phyloP scores from a whole-genome alignment of 2,113 vertebrate genomes.

The Pelecanoides urinatrix region DNA sequence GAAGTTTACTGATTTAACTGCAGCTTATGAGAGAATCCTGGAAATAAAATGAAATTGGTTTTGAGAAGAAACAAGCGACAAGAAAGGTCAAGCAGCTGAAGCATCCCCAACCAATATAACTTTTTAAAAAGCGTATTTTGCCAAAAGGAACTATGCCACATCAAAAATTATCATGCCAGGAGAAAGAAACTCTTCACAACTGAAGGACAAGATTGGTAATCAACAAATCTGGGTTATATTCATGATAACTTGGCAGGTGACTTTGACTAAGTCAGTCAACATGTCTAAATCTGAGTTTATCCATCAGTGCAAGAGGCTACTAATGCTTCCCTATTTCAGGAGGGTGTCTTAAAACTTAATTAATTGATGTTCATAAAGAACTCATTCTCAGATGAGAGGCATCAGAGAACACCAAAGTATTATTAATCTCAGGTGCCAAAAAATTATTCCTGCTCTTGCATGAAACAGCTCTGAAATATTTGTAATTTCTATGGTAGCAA shows the following conservation, averaged over 20 bases:
- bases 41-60: not conserved
- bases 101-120: not conserved
- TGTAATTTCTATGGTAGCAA: conserved; percentile 53
- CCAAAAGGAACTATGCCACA: not conserved
- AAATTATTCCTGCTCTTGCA: conserved; percentile 29
- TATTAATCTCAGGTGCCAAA: conserved; percentile 64
- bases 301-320: conserved; percentile 10
- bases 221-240: not conserved
- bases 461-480: conserved; percentile 44
- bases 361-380: conserved; percentile 66
- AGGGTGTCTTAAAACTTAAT: conserved; percentile 56
- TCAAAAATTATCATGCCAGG: not conserved
- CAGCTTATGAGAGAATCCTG: not conserved
- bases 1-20: not conserved
- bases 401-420: conserved; percentile 49
- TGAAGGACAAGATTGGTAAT: not conserved
- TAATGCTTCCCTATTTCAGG: conserved; percentile 39
- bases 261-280: not conserved
- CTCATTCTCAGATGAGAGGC: conserved; percentile 30
- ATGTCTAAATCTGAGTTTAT: not conserved
- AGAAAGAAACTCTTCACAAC: not conserved
- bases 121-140: not conserved
- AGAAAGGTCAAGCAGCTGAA: not conserved
- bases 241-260: not conserved
- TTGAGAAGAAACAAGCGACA: not conserved